Base-by-base conservation (phyloP, 1,140 invertebrate genomes). In the Saccostrea echinata region DNA sequence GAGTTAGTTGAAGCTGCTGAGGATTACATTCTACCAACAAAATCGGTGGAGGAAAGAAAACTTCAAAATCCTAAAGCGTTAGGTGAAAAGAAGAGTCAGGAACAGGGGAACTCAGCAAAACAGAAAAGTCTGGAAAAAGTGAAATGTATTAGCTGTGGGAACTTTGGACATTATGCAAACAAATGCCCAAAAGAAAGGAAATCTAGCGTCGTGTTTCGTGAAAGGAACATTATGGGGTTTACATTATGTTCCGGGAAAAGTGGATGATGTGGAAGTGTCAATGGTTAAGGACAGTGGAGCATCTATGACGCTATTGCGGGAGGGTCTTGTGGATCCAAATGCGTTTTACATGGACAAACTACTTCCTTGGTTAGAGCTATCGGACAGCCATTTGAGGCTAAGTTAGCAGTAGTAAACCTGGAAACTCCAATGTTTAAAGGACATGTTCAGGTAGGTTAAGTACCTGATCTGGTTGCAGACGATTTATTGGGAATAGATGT, bases 261-360 rank as follows among this genome's bases (percentile, higher is more conserved):
- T 81, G 12, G 35, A 84, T 30, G 61, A 53, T 6, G n/a, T 35
- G 11, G 88, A 71, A 33, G 80, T 84, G 18, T 51, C 21, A 21
- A 84, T 89, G 55, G 88, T 89, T 16, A 89, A 89, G 68, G 88
- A 89, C 61, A 86, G 81, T 18, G 88, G 88, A 3, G 53, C 85
- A 24, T 83, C 64, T n/a, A 85, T 88, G 71, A 85, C 87, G 1
- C 30, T 88, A 16, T 84, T 88, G 11, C n/a, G 57, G 11, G 85
- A 89, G 80, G 88, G 86, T n/a, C 27, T 86, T 4, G 84, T 89
- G 2, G 85, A 86, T 43, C 6, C 21, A 84, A n/a, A 3, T 43
- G 43, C 4, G 43, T 43, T 43, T 51, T 84, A 24, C 57, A 84
- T 13, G 51, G 64, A 12, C 64, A 86, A 35, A 53, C 33, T 11